Percentiles rank a stretch among this genome's conserved stretches.
Evolutionary conservation across 2,797 vertebrate genomes (phyloP).

Genomic region (Luscinia megarhynchos): DNA sequence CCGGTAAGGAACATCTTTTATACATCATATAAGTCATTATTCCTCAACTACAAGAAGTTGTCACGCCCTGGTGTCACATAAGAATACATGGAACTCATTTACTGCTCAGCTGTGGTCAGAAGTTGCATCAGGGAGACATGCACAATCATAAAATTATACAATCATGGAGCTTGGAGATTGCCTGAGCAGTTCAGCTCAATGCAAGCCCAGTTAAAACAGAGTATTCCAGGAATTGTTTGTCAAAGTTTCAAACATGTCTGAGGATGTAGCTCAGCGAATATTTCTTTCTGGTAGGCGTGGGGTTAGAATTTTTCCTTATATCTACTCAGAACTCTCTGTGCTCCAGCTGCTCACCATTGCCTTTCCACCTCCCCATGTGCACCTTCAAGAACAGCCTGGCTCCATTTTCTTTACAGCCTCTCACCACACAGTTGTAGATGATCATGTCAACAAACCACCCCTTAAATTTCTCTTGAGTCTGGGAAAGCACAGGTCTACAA

Average conservation of each 20-base stretch:
- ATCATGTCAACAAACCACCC: background rate
- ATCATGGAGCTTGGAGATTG: background rate
- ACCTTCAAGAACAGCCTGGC: background rate
- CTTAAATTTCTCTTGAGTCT: background rate
- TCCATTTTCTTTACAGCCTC: background rate
- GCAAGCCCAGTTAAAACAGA: background rate
- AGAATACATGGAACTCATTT: background rate
- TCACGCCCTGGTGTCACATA: background rate
- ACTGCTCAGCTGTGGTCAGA: background rate
- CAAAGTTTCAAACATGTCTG: background rate
- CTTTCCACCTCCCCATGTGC: background rate
- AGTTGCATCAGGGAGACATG: background rate
- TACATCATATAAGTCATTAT: background rate
- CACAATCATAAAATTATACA: background rate
- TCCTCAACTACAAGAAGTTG: background rate
- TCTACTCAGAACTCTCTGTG: background rate
- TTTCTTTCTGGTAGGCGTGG: fast-evolving
- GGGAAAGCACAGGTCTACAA: background rate
- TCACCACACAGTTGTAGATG: fast-evolving
- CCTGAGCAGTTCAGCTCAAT: background rate
- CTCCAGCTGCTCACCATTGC: background rate
- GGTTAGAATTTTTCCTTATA: background rate
- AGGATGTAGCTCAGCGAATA: fast-evolving
- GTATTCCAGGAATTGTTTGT: background rate
- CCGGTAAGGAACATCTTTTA: background rate